Base-by-base conservation (phyloP, 2,888 invertebrate genomes). In the Neuroscelio doddi region DNA sequence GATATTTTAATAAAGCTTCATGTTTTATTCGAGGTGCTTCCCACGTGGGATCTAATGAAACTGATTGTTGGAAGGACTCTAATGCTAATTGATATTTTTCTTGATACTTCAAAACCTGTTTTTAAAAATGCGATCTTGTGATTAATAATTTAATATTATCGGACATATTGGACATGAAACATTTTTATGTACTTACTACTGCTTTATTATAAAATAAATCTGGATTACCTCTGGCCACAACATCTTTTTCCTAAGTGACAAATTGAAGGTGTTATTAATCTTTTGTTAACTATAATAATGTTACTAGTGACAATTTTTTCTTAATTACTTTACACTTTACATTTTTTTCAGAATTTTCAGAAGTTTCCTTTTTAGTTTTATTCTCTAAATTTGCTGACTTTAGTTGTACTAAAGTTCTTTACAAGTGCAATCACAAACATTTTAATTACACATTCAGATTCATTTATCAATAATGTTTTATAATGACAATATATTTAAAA, bases 21-120 rank as follows among this genome's bases (percentile, higher is more conserved):
- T 89, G 87, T 79, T 92, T 91, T 0, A 84, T 83, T 61, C 85
- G 84, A 0, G 94, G 91, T 1, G 89, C 88, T 56, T 87, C 87
- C 94, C 95, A 95, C 0, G 88, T 87, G 0, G 94, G 94, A 83
- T 95, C 94, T 57, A 93, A 86, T 1, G 87, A 85, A 30, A 88
- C 87, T 0, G 94, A 91, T 72, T 87, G 86, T 46, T 88, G 85
- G 74, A 93, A 93, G 27, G 91, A 91, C 57, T 90, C 87, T 39
- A 95, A 80, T 0, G 94, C 92, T 73, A 88, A 85, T 59, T 88
- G 86, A 80, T 91, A 95, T 53, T 91, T 88, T 83, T 95, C 94
- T 77, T 92, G 91, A 79, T 93, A 94, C 81, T 91, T 92, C 46
- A 92, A 86, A 0, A 91, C 92, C 94, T 93, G 80, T 38, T 26